Base-by-base conservation (phyloP, 2,113 vertebrate species). In the Neomonachus schauinslandi region DNA sequence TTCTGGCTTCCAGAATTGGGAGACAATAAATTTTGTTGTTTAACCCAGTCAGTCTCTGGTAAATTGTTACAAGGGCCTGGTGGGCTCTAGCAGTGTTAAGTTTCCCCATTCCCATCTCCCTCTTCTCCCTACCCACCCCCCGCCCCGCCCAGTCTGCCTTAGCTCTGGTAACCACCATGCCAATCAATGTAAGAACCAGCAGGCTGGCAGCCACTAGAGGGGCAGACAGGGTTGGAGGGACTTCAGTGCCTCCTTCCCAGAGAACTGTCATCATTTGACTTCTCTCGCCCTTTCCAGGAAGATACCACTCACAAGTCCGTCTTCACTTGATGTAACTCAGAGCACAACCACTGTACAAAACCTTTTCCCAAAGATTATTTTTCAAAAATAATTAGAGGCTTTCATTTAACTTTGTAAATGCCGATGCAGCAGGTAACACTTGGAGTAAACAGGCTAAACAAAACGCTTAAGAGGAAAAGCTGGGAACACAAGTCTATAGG, bases 401-500 rank as follows among this genome's bases (percentile, higher is more conserved):
- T 15, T 61, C 55, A 33, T 51, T 86, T 63, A 80, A 80, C 63
- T 85, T 24, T 69, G 3, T n/a, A 42, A 63, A 19, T 81, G 9
- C 24, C 77, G 63, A 63, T 21, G 24, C 1, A 69, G 14, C 28
- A 28, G 2, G 18, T 39, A 57, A 92, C 26, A 82, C 14, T 2
- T 61, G 14, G 7, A 31, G n/a, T 36, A 80, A 95, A 33, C 19
- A 82, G 42, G 42, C 15, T 80, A 94, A 77, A 63, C 33, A 65
- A 83, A 94, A 84, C 22, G 1, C 28, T 83, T 33, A 61, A 18
- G 57, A 92, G 28, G 42, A 92, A 95, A 95, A 51, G 7, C 14
- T 65, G 28, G 8, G 7, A 84, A 80, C 71, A 42, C 42, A 93
- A 15, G 21, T 21, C 79, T 11, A 14, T 4, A 36, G 28, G 59